These are phyloP conservation scores for Neomonachus schauinslandi DNA, from an alignment of 2,113 vertebrate genomes.

Conservation along the genomic window DNA sequence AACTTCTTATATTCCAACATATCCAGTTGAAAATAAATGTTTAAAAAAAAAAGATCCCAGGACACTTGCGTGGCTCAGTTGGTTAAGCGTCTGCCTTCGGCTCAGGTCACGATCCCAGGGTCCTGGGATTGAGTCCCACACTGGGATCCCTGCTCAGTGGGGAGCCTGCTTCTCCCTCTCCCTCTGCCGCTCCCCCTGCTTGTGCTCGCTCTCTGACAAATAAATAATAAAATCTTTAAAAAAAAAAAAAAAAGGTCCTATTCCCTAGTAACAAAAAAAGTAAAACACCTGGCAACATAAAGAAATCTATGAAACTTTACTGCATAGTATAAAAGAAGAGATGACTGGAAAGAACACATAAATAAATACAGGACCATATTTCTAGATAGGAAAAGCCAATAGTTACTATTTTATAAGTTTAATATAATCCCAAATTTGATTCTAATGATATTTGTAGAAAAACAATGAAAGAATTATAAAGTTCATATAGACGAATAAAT, in stretches of 20 bases:
- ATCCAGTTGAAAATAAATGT: background rate
- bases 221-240: background rate
- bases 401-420: background rate
- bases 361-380: background rate
- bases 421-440: constrained; percentile 16
- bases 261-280: background rate
- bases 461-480: background rate
- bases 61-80: too few relatives aligned
- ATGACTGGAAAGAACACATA: background rate
- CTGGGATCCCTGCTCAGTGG: too few relatives aligned
- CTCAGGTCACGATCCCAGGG: too few relatives aligned
- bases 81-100: too few relatives aligned
- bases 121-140: too few relatives aligned
- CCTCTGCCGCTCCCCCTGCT: too few relatives aligned
- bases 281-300: background rate
- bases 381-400: background rate
- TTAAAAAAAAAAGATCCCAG: background rate
- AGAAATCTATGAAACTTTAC: background rate
- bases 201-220: too few relatives aligned
- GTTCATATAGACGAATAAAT: constrained; percentile 25
- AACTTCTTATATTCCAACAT: background rate
- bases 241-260: background rate
- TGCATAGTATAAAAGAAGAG: background rate
- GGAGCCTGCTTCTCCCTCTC: too few relatives aligned
- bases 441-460: background rate